Evolutionary conservation across 2,113 vertebrate genomes (phyloP).

Genomic region (Jacana jacana): DNA sequence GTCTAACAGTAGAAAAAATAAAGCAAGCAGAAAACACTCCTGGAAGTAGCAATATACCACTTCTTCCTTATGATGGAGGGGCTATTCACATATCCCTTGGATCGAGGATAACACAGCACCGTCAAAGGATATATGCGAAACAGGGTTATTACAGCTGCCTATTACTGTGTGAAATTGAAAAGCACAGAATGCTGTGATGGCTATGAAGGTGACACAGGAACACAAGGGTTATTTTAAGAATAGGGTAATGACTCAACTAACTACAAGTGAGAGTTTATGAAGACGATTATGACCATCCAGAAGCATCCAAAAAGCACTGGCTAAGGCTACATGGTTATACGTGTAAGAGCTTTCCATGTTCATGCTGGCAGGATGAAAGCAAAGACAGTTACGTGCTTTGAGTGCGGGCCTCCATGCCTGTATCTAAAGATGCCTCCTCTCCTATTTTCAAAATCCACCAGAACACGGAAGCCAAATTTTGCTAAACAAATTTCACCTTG

Average conservation of each 20-base stretch:
- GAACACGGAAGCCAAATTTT: neutral
- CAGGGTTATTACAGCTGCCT: neutral
- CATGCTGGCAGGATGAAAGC: neutral
- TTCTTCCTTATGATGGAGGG: neutral
- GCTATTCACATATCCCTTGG: neutral
- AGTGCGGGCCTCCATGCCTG: fast-evolving
- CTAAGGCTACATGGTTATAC: neutral
- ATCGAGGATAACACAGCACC: neutral
- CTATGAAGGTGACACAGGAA: neutral
- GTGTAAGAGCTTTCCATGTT: neutral
- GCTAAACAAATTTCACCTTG: neutral
- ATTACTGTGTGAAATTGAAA: neutral
- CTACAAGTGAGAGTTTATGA: neutral
- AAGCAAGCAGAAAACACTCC: neutral
- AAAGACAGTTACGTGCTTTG: fast-evolving
- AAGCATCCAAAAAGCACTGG: neutral
- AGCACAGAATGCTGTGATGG: neutral
- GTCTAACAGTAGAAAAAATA: neutral
- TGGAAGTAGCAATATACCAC: neutral
- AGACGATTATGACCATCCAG: neutral
- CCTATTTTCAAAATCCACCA: neutral
- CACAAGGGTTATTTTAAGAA: neutral
- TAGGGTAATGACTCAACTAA: neutral
- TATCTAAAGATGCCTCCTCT: neutral
- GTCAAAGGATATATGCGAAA: neutral